Percentiles rank a stretch among this genome's conserved stretches.
These are phyloP conservation scores for Myocastor coypus DNA, from an alignment of 2,113 vertebrate genomes.

Conservation along the genomic window DNA sequence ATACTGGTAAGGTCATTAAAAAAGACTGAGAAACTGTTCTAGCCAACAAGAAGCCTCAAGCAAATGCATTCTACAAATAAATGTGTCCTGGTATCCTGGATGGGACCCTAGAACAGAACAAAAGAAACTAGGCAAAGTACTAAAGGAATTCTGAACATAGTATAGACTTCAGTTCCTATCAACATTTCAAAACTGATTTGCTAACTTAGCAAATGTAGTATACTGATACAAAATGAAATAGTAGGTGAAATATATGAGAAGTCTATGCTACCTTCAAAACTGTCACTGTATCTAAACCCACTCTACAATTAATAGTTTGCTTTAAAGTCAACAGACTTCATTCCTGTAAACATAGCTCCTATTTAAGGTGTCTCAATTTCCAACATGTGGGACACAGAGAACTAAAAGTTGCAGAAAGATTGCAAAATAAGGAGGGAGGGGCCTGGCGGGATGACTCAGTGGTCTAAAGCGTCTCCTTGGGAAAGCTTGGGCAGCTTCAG, in stretches of 20 bases:
- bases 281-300: background rate
- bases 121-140: background rate
- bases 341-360: background rate
- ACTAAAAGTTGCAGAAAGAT: background rate
- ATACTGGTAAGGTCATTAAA: background rate
- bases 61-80: background rate
- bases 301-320: background rate
- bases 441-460: too few relatives aligned
- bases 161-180: background rate
- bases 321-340: background rate
- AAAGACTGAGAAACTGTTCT: background rate
- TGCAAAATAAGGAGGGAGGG: constrained; percentile 20
- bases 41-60: background rate
- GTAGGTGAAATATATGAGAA: background rate
- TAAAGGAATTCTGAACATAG: background rate
- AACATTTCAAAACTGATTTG: background rate
- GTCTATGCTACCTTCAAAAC: background rate
- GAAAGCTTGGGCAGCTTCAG: too few relatives aligned
- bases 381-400: background rate
- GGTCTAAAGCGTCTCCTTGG: too few relatives aligned
- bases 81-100: background rate
- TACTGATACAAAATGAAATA: background rate
- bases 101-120: background rate
- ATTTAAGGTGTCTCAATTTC: background rate
- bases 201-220: background rate